A percentile compares a stretch with the other conserved stretches of the same genome.
phyloP scores from a whole-genome alignment of 2,113 vertebrate species.

The Cryptomyrus ogoouensis region DNA sequence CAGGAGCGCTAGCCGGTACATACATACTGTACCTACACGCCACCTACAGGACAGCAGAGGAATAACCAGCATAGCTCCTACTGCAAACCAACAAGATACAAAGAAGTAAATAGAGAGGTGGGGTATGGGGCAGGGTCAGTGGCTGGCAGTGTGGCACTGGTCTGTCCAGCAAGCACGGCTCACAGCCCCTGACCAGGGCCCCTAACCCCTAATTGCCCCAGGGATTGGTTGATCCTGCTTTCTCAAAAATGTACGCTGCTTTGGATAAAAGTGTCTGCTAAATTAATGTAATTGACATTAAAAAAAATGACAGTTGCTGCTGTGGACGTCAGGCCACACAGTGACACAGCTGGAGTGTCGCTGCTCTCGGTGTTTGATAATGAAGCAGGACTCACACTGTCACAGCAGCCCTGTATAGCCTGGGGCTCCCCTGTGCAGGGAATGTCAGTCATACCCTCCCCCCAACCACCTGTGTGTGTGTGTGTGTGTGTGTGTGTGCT shows the following conservation, averaged over 20 bases:
- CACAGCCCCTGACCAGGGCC: neutral
- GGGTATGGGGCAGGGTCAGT: neutral
- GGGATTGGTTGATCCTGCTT: neutral
- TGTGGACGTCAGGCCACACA: neutral
- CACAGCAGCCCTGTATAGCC: neutral
- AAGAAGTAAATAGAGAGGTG: neutral
- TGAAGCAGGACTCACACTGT: neutral
- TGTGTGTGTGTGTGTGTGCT: neutral
- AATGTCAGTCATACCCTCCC: no score
- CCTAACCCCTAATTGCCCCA: neutral
- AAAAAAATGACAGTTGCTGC: neutral
- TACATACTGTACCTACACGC: neutral
- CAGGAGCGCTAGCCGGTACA: neutral
- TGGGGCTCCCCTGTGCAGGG: neutral
- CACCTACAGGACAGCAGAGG: neutral
- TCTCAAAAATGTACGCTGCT: neutral
- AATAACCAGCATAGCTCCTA: neutral
- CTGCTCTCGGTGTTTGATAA: neutral
- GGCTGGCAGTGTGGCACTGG: neutral
- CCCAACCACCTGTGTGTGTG: neutral
- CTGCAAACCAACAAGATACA: neutral
- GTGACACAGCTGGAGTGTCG: neutral
- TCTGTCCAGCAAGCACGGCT: neutral
- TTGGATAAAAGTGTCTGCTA: neutral
- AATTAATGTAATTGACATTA: neutral